These are phyloP conservation scores for Caenorhabditis sulstoni DNA, from an alignment of 2,888 invertebrate genomes.

Conservation along the genomic window DNA sequence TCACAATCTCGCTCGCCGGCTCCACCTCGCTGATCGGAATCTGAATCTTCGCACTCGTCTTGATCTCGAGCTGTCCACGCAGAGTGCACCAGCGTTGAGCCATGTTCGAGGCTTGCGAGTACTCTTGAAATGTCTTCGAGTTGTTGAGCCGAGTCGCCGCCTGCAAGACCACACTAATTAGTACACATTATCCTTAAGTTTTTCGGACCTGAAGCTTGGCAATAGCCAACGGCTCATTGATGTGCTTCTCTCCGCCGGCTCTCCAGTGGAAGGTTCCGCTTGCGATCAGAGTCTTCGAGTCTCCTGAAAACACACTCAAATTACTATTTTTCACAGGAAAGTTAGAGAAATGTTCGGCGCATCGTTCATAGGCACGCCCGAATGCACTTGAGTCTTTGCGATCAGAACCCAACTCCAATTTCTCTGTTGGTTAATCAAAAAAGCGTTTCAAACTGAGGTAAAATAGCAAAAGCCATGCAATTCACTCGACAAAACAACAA, in stretches of 20 bases:
- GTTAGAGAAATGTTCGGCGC: neutral
- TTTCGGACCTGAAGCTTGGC: slow-evolving; percentile 86
- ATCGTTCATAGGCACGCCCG: neutral
- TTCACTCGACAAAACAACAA: neutral
- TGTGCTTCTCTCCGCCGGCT: slow-evolving; percentile 91
- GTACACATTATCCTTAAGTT: neutral
- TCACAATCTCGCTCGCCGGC: slow-evolving; percentile 94
- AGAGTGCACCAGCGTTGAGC: slow-evolving; percentile 84
- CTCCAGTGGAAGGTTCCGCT: slow-evolving; percentile 98
- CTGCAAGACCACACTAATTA: slow-evolving; percentile 81
- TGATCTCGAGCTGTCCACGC: slow-evolving; percentile 93
- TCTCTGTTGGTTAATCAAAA: neutral
- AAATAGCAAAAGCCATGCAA: slow-evolving; percentile 24
- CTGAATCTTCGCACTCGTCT: slow-evolving; percentile 86
- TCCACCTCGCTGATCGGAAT: slow-evolving; percentile 92
- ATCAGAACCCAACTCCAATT: neutral
- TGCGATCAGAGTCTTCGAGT: slow-evolving; percentile 88
- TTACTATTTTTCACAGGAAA: slow-evolving; percentile 1
- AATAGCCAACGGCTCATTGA: slow-evolving; percentile 93
- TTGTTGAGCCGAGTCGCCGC: slow-evolving; percentile 91
- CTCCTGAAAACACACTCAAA: slow-evolving; percentile 82
- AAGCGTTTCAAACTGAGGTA: slow-evolving; percentile 4
- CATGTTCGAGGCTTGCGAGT: slow-evolving; percentile 90
- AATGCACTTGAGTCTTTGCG: too few species aligned
- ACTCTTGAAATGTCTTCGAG: slow-evolving; percentile 89